Percentiles rank a stretch among this genome's conserved stretches.
These are phyloP conservation scores for Bergia sp. DNA, from an alignment of 92 coral and sea anemone genomes.

Conservation along the genomic window DNA sequence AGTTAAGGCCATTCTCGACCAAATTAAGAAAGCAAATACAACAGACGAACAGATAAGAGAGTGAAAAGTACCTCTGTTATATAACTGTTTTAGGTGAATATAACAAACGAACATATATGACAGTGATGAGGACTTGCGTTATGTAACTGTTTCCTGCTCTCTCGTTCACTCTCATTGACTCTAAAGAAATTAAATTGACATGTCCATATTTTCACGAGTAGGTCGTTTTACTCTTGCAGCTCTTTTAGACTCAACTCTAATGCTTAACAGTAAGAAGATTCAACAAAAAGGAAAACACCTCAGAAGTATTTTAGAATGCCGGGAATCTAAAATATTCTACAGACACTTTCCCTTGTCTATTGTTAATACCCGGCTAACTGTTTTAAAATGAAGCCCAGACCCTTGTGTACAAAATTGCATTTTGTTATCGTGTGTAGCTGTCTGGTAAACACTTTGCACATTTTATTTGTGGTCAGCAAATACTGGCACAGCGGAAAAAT, in stretches of 20 bases:
- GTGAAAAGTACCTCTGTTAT: too few species aligned
- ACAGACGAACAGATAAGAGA: too few species aligned
- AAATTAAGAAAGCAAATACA: too few species aligned
- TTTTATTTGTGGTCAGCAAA: not conserved
- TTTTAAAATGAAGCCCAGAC: not conserved
- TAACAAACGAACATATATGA: too few species aligned
- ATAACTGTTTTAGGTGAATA: too few species aligned
- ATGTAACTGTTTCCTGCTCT: too few species aligned
- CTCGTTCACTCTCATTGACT: too few species aligned
- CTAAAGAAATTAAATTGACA: not conserved
- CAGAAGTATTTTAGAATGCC: not conserved
- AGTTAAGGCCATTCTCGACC: too few species aligned
- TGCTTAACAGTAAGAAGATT: not conserved
- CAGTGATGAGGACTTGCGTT: too few species aligned
- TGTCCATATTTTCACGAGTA: not conserved
- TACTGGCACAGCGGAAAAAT: not conserved
- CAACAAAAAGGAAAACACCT: not conserved
- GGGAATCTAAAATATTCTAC: not conserved
- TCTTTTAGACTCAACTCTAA: not conserved
- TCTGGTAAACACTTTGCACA: not conserved
- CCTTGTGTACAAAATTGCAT: not conserved
- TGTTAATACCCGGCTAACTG: not conserved
- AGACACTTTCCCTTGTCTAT: not conserved
- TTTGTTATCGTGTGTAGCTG: not conserved
- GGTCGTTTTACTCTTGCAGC: not conserved